These are phyloP conservation scores for Rhabdornis inornatus DNA, from an alignment of 2,113 vertebrate genomes.

Conservation along the genomic window DNA sequence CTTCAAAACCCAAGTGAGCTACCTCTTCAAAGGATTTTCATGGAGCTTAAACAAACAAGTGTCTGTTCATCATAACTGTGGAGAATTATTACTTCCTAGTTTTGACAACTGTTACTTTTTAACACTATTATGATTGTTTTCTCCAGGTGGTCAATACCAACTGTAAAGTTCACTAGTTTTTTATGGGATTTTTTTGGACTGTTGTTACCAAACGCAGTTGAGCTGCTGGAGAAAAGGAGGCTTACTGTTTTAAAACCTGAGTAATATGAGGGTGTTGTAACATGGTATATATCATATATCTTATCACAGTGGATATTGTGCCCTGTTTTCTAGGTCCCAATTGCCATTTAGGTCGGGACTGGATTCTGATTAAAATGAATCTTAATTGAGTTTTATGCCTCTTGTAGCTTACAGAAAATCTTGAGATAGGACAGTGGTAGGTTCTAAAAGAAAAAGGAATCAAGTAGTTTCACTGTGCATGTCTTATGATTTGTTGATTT, in stretches of 20 bases:
- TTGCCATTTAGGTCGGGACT: neutral
- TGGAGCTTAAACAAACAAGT: neutral
- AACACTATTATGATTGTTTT: neutral
- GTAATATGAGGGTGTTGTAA: neutral
- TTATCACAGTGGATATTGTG: neutral
- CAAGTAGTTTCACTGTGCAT: neutral
- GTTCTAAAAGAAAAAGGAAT: neutral
- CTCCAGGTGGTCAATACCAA: neutral
- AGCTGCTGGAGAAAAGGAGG: neutral
- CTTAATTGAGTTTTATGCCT: neutral
- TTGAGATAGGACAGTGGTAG: neutral
- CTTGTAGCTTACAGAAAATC: neutral
- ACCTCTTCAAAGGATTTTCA: neutral
- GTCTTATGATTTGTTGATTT: neutral
- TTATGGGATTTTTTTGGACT: neutral
- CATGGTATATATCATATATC: rapidly evolving
- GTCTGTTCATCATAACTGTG: neutral
- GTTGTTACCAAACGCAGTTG: neutral
- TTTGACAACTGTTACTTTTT: neutral
- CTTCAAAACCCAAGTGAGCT: neutral
- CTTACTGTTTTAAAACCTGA: neutral
- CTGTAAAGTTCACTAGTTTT: neutral
- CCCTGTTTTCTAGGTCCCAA: neutral
- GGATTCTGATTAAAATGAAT: neutral
- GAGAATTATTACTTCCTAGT: neutral